Conservation (phyloP, 2,113 vertebrate species). For the Corapipo altera region DNA sequence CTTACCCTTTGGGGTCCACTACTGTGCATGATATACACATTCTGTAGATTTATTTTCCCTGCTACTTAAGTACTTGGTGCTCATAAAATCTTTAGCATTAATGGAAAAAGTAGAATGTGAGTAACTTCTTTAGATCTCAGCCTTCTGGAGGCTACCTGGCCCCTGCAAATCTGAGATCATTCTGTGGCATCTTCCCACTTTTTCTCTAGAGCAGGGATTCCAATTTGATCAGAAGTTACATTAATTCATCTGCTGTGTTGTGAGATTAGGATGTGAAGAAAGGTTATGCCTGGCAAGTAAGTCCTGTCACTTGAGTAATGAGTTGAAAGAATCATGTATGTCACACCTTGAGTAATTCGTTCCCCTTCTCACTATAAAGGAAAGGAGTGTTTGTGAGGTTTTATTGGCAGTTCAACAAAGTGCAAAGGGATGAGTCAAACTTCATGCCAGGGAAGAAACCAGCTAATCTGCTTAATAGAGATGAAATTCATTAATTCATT, state of each 20-base stretch:
- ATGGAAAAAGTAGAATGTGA: background rate
- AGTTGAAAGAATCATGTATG: background rate
- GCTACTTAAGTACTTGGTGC: background rate
- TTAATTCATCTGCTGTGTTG: background rate
- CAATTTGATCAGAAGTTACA: background rate
- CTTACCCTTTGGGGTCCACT: background rate
- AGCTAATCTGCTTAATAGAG: background rate
- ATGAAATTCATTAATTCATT: background rate
- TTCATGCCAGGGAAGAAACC: background rate
- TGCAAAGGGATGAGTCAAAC: background rate
- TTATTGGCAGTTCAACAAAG: background rate
- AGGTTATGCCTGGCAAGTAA: background rate
- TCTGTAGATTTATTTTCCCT: background rate
- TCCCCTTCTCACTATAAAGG: background rate
- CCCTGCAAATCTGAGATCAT: background rate
- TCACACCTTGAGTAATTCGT: background rate
- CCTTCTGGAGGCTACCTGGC: background rate
- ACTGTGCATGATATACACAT: background rate
- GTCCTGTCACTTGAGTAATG: background rate
- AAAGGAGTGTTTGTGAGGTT: background rate
- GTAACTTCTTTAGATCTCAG: background rate
- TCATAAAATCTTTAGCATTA: background rate
- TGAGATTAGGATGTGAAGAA: background rate
- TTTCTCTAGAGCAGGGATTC: background rate
- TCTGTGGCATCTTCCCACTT: background rate